A percentile compares a stretch with the other conserved stretches of the same genome.
Evolutionary conservation across 2,113 vertebrate genomes (phyloP).

Genomic region (Leptosomus discolor): DNA sequence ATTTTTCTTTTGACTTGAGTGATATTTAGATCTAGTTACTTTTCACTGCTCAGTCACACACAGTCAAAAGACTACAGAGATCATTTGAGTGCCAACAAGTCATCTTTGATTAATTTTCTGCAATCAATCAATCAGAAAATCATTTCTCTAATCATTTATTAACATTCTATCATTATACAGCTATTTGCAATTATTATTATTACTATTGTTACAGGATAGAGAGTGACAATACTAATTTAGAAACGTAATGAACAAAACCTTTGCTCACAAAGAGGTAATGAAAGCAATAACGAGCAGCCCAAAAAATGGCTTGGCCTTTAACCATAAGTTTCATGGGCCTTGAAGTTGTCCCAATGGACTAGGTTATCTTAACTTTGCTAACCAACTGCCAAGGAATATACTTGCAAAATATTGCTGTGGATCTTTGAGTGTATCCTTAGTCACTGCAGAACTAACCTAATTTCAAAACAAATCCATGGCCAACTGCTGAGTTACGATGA

Average conservation of each 20-base stretch:
- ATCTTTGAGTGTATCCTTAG: background rate
- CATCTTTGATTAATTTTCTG: background rate
- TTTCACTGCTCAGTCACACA: background rate
- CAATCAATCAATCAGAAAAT: background rate
- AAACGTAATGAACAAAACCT: background rate
- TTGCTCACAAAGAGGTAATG: background rate
- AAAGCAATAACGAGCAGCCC: background rate
- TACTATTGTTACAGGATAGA: background rate
- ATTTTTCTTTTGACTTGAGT: background rate
- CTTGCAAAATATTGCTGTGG: background rate
- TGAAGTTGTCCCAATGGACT: background rate
- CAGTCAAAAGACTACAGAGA: background rate
- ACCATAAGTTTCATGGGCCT: background rate
- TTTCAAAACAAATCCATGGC: background rate
- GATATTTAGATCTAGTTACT: background rate
- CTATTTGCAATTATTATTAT: slow-evolving; percentile 2
- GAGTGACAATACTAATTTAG: background rate
- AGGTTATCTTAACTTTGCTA: background rate
- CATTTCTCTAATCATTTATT: background rate
- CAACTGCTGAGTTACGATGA: background rate
- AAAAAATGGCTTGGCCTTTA: background rate
- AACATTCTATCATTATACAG: background rate
- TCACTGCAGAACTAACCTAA: background rate
- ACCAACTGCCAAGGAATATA: background rate
- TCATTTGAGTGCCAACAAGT: background rate